These are phyloP conservation scores for Hydrophis major DNA, from an alignment of 2,797 vertebrate genomes.

Conservation along the genomic window DNA sequence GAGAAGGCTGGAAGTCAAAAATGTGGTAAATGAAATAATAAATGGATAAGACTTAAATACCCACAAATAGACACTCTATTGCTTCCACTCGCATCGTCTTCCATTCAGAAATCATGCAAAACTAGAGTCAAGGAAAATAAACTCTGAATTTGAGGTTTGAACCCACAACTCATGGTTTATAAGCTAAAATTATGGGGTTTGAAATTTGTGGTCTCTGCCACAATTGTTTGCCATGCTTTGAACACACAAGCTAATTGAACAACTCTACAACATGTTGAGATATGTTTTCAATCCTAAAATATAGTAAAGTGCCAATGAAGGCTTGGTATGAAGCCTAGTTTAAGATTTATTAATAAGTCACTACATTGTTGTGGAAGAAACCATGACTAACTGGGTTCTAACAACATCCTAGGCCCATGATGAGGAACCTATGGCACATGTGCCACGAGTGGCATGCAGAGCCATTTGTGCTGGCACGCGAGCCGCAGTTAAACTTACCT, in stretches of 20 bases:
- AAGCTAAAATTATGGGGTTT: neutral
- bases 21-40: neutral
- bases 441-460: too few relatives aligned
- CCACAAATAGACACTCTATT: neutral
- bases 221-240: neutral
- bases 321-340: neutral
- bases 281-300: neutral
- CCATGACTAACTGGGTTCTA: too few relatives aligned
- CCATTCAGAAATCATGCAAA: neutral
- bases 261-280: neutral
- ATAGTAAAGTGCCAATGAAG: neutral
- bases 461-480: too few relatives aligned
- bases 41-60: neutral
- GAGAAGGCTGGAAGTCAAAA: neutral
- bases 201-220: neutral
- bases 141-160: neutral
- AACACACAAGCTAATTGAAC: neutral
- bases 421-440: too few relatives aligned
- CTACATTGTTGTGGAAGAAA: too few relatives aligned
- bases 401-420: too few relatives aligned
- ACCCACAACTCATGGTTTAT: neutral
- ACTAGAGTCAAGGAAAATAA: neutral
- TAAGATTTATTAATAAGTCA: too few relatives aligned
- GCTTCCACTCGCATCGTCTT: neutral
- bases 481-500: too few relatives aligned